phyloP scores from a whole-genome alignment of 2,888 invertebrate genomes.

The Agrenia bidenticulata region DNA sequence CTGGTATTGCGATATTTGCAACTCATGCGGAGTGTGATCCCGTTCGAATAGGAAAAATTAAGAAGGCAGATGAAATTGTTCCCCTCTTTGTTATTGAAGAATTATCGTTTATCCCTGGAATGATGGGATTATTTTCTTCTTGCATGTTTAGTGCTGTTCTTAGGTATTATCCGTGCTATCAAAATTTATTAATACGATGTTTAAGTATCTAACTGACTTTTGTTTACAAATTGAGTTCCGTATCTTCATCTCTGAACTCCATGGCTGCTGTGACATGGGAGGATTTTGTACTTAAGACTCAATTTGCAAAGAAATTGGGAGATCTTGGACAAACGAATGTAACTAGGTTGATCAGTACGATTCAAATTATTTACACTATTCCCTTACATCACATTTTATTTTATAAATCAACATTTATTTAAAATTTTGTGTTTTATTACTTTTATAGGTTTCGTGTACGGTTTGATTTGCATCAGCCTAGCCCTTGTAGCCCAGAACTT shows the following conservation, averaged over 20 bases:
- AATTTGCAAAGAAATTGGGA: conserved; percentile 16
- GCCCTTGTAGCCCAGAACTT: conserved; percentile 26
- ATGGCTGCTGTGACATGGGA: conserved; percentile 42
- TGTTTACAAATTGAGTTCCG: conserved; percentile 14
- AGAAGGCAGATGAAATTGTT: conserved; percentile 25
- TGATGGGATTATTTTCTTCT: conserved; percentile 38
- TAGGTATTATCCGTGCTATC: conserved; percentile 20
- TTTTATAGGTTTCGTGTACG: conserved; percentile 21
- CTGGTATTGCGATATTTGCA: conserved; percentile 38
- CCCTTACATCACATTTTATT: background rate
- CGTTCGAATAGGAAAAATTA: conserved; percentile 13
- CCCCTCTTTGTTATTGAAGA: conserved; percentile 33
- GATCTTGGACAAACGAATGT: conserved; percentile 21
- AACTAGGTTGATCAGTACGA: conserved; percentile 33
- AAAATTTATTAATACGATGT: too few relatives aligned
- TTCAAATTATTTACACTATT: background rate
- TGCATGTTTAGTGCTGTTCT: conserved; percentile 30
- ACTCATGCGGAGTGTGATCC: conserved; percentile 38
- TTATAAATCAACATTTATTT: too few relatives aligned
- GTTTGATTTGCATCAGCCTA: conserved; percentile 9
- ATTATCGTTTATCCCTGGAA: conserved; percentile 35
- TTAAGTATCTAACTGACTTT: too few relatives aligned
- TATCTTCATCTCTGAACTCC: conserved; percentile 38
- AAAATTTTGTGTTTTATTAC: too few relatives aligned
- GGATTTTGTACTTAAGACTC: conserved; percentile 32